These are phyloP conservation scores for Channa maculata DNA, from an alignment of 2,113 vertebrate genomes.

Conservation along the genomic window DNA sequence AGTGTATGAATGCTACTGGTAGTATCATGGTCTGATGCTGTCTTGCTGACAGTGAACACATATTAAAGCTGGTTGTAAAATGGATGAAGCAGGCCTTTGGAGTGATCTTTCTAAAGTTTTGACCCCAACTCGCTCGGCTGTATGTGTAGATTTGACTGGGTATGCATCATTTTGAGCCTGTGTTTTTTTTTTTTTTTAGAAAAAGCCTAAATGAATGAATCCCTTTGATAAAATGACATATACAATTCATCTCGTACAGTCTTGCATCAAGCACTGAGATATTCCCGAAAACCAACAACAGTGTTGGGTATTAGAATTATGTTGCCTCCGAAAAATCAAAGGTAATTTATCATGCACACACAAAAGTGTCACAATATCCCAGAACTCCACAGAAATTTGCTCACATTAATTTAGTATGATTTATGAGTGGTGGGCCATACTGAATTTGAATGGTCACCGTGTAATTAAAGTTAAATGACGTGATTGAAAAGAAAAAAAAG, in stretches of 20 bases:
- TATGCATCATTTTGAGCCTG: too few relatives aligned
- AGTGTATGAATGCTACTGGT: too few relatives aligned
- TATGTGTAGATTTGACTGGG: too few relatives aligned
- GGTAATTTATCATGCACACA: constrained; percentile 31
- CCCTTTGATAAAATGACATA: too few relatives aligned
- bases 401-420: constrained; percentile 25
- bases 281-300: background rate
- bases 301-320: constrained; percentile 7
- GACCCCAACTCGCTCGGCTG: too few relatives aligned
- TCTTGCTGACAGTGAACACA: too few relatives aligned
- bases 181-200: too few relatives aligned
- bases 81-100: too few relatives aligned
- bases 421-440: constrained; percentile 14
- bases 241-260: background rate
- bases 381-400: background rate
- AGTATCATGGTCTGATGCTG: too few relatives aligned
- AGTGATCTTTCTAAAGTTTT: too few relatives aligned
- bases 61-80: too few relatives aligned
- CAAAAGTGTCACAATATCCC: constrained; percentile 8
- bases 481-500: constrained; percentile 9
- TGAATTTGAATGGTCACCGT: constrained; percentile 23
- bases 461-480: constrained; percentile 34
- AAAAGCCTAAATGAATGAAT: too few relatives aligned
- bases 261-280: background rate
- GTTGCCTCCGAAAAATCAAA: constrained; percentile 21